These are phyloP conservation scores for Nudaria mundana DNA, from an alignment of 2,888 invertebrate genomes.

Conservation along the genomic window DNA sequence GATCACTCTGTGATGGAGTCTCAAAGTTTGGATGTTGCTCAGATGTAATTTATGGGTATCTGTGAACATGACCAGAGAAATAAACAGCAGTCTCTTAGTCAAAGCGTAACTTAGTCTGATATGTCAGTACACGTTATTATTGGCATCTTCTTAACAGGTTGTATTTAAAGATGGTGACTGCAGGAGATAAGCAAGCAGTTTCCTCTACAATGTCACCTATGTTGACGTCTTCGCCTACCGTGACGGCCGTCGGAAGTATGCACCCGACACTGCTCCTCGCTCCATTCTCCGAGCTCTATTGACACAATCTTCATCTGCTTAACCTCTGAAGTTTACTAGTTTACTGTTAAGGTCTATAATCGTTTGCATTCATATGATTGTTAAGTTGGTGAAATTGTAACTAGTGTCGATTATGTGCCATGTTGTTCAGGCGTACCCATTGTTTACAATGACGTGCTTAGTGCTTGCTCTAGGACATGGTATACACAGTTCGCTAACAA, in stretches of 20 bases:
- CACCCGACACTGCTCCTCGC: conserved; percentile 39
- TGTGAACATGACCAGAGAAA: not conserved
- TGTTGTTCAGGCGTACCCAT: conserved; percentile 42
- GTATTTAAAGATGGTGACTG: conserved; percentile 4
- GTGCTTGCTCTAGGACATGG: conserved; percentile 23
- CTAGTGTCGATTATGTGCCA: conserved; percentile 44
- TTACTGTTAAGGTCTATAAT: conserved; percentile 30
- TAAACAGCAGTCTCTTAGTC: conserved; percentile 1
- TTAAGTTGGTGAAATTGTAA: conserved; percentile 22
- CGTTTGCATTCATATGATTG: conserved; percentile 1
- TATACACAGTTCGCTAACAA: conserved; percentile 21
- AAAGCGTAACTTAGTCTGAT: conserved; percentile 1
- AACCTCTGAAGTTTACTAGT: conserved; percentile 14
- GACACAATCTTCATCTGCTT: conserved; percentile 16
- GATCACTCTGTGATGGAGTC: conserved; percentile 31
- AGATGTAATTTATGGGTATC: conserved; percentile 13
- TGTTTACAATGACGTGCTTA: conserved; percentile 42
- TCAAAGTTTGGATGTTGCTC: conserved; percentile 15
- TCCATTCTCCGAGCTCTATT: conserved; percentile 31
- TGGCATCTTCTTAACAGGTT: conserved; percentile 3
- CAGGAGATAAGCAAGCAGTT: conserved; percentile 32
- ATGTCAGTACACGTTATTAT: not conserved
- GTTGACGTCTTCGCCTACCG: conserved; percentile 42
- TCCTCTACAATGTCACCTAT: conserved; percentile 31
- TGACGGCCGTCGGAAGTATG: conserved; percentile 44